Conservation (phyloP, 2,888 invertebrate genomes). For the Eupithecia abbreviata region DNA sequence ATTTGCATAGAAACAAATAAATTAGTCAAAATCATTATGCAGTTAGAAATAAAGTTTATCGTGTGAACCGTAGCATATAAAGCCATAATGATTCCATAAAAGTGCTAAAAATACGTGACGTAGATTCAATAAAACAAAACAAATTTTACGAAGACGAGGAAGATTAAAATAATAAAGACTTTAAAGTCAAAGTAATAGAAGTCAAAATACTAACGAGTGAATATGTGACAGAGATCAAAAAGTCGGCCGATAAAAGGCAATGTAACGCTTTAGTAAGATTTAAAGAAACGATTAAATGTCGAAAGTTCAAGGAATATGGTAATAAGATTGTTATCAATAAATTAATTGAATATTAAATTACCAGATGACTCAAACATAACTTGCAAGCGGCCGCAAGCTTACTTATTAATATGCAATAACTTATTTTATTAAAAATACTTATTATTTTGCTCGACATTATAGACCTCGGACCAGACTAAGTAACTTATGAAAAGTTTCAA, state of each 20-base stretch:
- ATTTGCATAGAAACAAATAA: conserved; percentile 9
- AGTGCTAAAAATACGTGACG: conserved; percentile 17
- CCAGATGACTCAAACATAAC: conserved; percentile 30
- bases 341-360: conserved; percentile 47
- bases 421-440: not conserved
- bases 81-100: conserved; percentile 19
- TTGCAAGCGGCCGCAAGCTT: not conserved
- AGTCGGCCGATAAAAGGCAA: conserved; percentile 33
- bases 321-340: conserved; percentile 41
- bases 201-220: conserved; percentile 5
- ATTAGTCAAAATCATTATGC: conserved; percentile 17
- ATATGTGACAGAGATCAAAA: conserved; percentile 7
- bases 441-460: too few relatives aligned
- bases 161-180: conserved; percentile 9
- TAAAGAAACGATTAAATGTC: conserved; percentile 35
- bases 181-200: not conserved
- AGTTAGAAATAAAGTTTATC: conserved; percentile 18
- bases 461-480: too few relatives aligned
- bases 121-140: conserved; percentile 14
- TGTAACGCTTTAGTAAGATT: conserved; percentile 38
- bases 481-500: too few relatives aligned
- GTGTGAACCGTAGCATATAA: conserved; percentile 24
- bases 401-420: not conserved
- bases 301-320: conserved; percentile 45
- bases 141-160: not conserved